Evolutionary conservation across 2,888 invertebrate species (phyloP), one percentile per base, ranked within the genome.

Genomic region (Polia nebulosa): DNA sequence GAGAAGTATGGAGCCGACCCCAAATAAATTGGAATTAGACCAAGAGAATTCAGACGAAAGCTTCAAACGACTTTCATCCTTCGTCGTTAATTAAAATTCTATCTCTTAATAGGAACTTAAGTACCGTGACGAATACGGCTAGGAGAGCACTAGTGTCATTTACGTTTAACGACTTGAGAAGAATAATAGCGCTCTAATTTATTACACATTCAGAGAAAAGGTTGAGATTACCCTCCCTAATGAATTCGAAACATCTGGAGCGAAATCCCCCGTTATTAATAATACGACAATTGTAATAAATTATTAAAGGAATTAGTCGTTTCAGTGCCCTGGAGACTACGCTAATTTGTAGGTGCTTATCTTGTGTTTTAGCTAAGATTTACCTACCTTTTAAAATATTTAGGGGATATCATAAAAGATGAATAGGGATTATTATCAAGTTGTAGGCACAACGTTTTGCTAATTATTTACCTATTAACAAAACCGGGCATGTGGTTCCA

Each of bases 211-310:
- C 32, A 74, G 53, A 57, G 62, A 78, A 73, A 57, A 67, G 61
- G 51, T 64, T 62, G 36, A 75, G 71, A 82, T 81, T 71, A 74
- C 66, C 65, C 63, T 45, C 74, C 56, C 71, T 81, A 81, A 87
- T 83, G 78, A 84, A 83, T 83, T 69, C 63, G 77, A 61, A 80
- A 81, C 88, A 83, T 84, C 86, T 87, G 84, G 64, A 69, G 49
- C 59, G 17, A 63, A 76, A 76, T 80, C 74, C 62, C 65, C 56
- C 51, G 53, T 81, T 78, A 83, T 82, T 82, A 83, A 82, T 84
- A n/a, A 74, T 51, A 76, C 69, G 67, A 60, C 82, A 81, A 77
- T 81, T 82, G 76, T 81, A 81, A 82, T 83, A 78, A 84, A 72
- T 80, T 82, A 78, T 85, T 81, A 64, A 79, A 76, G 66, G 71